These are phyloP conservation scores for Enhydra lutris DNA, from an alignment of 2,113 vertebrate species.

Conservation along the genomic window DNA sequence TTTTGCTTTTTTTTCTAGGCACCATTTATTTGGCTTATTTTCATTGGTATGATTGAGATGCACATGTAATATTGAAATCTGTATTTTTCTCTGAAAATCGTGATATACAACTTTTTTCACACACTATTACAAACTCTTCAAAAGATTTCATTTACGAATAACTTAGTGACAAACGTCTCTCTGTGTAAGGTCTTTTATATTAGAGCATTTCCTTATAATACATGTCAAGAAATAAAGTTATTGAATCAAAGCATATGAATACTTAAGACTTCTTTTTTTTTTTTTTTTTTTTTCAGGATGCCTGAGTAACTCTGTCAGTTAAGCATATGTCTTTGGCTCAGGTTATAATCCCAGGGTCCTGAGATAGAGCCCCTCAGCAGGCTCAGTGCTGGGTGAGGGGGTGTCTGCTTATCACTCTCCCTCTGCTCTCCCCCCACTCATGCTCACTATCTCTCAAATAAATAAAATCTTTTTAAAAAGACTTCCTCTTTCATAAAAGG, in stretches of 20 bases:
- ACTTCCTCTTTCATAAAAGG: background rate
- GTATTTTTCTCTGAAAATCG: background rate
- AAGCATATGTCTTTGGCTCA: background rate
- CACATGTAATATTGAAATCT: background rate
- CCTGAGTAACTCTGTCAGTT: background rate
- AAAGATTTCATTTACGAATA: constrained; percentile 18
- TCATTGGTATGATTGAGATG: background rate
- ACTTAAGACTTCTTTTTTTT: background rate
- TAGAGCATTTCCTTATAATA: background rate
- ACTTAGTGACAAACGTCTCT: background rate
- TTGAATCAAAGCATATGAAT: constrained; percentile 8
- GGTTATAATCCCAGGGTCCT: background rate
- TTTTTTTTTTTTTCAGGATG: background rate
- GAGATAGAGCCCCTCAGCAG: background rate
- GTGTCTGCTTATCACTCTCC: background rate
- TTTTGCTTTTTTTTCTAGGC: background rate
- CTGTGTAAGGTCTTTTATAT: background rate
- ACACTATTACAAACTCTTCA: background rate
- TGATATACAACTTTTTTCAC: background rate
- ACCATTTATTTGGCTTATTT: constrained; percentile 17
- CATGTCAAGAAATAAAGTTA: constrained; percentile 30
- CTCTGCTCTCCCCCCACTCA: background rate
- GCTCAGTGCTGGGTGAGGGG: background rate
- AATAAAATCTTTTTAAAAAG: background rate
- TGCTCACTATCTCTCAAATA: background rate